A percentile compares a stretch with the other conserved stretches of the same genome.
Conservation (phyloP, 2,797 vertebrate species). For the Acanthopagrus latus region DNA sequence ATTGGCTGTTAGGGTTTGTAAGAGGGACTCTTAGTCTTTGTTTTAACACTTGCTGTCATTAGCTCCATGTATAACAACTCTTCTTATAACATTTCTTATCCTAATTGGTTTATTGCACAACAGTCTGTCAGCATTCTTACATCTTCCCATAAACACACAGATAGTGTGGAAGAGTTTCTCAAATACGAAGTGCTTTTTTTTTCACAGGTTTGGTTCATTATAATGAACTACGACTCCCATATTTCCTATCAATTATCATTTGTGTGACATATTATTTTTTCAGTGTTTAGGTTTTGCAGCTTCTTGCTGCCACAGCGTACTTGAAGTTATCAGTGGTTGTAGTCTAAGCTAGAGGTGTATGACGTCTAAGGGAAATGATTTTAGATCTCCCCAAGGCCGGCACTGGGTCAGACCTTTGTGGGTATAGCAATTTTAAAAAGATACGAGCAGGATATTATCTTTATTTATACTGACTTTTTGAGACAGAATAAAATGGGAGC, state of each 20-base stretch:
- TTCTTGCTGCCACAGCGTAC: conserved; percentile 75
- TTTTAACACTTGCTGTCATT: conserved; percentile 25
- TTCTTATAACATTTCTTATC: conserved; percentile 29
- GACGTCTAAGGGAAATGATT: conserved; percentile 82
- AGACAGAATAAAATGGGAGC: conserved; percentile 14
- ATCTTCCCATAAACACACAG: conserved; percentile 51
- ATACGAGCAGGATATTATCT: conserved; percentile 52
- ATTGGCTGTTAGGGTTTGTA: conserved; percentile 11
- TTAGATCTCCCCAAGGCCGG: conserved; percentile 82
- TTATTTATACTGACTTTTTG: conserved; percentile 26
- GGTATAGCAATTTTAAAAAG: conserved; percentile 43
- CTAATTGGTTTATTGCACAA: conserved; percentile 59
- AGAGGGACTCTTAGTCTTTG: conserved; percentile 25
- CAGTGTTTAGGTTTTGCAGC: conserved; percentile 77
- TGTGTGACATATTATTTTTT: conserved; percentile 74
- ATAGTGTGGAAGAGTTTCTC: conserved; percentile 35
- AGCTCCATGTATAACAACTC: conserved; percentile 27
- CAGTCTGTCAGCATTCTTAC: conserved; percentile 32
- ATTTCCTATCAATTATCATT: conserved; percentile 68
- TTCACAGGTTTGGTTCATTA: conserved; percentile 47
- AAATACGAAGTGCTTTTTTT: conserved; percentile 7
- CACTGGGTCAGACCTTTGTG: conserved; percentile 59
- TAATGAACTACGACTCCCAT: conserved; percentile 48
- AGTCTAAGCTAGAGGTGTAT: conserved; percentile 84
- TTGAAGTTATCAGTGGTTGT: conserved; percentile 81